Percentiles rank a stretch among this genome's conserved stretches.
These are phyloP conservation scores for Crocidura indochinensis DNA, from an alignment of 2,797 vertebrate genomes.

Conservation along the genomic window DNA sequence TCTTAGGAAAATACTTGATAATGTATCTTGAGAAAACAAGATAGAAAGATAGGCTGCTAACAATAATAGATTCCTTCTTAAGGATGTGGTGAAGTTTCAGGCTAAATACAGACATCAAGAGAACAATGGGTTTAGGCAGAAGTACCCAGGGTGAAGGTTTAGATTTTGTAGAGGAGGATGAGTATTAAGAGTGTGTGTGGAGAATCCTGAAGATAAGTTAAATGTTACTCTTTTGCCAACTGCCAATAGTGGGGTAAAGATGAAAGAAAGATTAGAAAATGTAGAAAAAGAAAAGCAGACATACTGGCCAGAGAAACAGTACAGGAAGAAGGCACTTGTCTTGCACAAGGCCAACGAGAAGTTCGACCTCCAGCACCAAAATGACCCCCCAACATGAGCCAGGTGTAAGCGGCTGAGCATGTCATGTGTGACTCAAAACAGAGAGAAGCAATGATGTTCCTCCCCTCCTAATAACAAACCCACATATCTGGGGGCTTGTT, in stretches of 20 bases:
- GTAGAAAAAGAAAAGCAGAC: conserved; percentile 6
- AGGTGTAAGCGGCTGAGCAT: no score
- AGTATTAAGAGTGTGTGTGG: background rate
- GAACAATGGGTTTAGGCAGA: background rate
- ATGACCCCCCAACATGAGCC: no score
- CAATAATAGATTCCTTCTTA: conserved; percentile 40
- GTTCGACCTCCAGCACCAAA: no score
- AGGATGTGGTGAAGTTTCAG: background rate
- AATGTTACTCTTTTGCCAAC: conserved; percentile 38
- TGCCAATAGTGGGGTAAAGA: background rate
- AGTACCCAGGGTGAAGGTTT: background rate
- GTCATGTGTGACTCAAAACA: background rate
- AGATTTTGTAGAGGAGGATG: conserved; percentile 28
- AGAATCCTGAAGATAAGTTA: conserved; percentile 55
- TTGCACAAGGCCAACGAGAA: no score
- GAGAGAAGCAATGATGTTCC: background rate
- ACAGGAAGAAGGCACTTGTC: no score
- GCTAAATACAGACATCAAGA: background rate
- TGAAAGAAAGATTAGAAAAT: conserved; percentile 18
- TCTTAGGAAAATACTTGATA: conserved; percentile 57
- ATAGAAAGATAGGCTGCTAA: conserved; percentile 45
- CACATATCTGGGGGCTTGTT: background rate
- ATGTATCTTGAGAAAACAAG: conserved; percentile 23
- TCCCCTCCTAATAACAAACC: conserved; percentile 39
- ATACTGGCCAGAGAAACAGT: no score